phyloP scores from a whole-genome alignment of 2,797 vertebrate species.

The Luscinia megarhynchos region DNA sequence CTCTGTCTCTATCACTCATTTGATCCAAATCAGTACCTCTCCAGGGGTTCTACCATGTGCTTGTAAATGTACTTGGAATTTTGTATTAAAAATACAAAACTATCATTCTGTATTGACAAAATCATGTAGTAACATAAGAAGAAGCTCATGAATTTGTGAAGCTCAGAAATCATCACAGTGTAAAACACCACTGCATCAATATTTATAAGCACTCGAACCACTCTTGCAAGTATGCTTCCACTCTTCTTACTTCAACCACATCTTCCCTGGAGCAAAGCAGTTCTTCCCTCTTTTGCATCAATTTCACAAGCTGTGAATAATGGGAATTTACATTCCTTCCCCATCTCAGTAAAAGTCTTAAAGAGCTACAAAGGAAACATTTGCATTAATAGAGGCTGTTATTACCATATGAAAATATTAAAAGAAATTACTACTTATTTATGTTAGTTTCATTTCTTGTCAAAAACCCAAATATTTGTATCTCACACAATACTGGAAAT shows the following conservation, averaged over 20 bases:
- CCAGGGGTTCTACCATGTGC: background rate
- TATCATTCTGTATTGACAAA: conserved; percentile 39
- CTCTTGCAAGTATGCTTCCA: background rate
- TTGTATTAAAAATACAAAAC: background rate
- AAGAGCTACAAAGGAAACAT: background rate
- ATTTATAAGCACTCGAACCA: conserved; percentile 32
- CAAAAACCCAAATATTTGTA: background rate
- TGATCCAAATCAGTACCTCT: conserved; percentile 42
- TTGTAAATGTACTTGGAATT: background rate
- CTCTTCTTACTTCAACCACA: background rate
- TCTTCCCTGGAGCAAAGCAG: background rate
- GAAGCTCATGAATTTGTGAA: background rate
- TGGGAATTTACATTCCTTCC: background rate
- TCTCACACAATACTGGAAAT: background rate
- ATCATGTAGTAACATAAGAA: background rate
- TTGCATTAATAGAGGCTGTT: background rate
- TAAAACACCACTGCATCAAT: background rate
- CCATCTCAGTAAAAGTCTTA: background rate
- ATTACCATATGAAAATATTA: background rate
- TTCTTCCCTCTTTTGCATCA: background rate
- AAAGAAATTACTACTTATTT: background rate
- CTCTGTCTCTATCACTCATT: background rate
- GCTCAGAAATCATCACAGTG: background rate
- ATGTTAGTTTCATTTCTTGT: background rate
- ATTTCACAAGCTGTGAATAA: background rate